Percentiles rank a stretch among this genome's conserved stretches.
These are phyloP conservation scores for Escarpia spicata DNA, from an alignment of 2,888 invertebrate genomes.

Conservation along the genomic window DNA sequence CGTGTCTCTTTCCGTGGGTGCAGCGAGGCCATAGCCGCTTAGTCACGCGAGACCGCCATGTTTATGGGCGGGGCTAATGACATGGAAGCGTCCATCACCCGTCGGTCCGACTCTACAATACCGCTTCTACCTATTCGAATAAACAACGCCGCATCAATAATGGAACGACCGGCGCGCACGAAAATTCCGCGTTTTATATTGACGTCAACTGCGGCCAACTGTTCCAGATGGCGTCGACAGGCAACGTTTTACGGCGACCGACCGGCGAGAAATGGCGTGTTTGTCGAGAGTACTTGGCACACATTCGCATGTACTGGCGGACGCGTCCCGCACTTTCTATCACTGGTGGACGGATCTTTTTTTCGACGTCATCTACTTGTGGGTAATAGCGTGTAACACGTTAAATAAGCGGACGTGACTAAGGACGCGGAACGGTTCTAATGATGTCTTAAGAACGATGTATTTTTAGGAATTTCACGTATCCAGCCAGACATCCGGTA, in stretches of 20 bases:
- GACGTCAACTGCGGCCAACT: neutral
- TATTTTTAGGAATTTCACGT: neutral
- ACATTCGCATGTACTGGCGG: neutral
- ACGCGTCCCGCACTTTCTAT: neutral
- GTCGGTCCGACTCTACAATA: neutral
- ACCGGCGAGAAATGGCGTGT: neutral
- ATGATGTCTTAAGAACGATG: neutral
- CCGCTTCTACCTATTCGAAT: neutral
- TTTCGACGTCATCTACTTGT: neutral
- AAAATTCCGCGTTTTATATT: conserved; percentile 7
- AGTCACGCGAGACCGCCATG: neutral
- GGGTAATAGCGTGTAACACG: neutral
- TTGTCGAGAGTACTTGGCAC: neutral
- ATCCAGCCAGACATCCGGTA: neutral
- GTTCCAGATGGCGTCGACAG: conserved; percentile 2
- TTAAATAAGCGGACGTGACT: neutral
- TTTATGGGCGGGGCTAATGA: neutral
- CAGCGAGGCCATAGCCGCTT: neutral
- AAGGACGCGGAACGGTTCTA: neutral
- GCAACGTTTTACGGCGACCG: neutral
- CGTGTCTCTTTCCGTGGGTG: neutral
- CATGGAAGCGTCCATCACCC: neutral
- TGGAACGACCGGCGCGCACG: neutral
- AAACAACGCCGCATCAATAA: conserved; percentile 13
- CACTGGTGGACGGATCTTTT: neutral